phyloP scores from a whole-genome alignment of 2,113 vertebrate species.

The Dicaeum eximium region DNA sequence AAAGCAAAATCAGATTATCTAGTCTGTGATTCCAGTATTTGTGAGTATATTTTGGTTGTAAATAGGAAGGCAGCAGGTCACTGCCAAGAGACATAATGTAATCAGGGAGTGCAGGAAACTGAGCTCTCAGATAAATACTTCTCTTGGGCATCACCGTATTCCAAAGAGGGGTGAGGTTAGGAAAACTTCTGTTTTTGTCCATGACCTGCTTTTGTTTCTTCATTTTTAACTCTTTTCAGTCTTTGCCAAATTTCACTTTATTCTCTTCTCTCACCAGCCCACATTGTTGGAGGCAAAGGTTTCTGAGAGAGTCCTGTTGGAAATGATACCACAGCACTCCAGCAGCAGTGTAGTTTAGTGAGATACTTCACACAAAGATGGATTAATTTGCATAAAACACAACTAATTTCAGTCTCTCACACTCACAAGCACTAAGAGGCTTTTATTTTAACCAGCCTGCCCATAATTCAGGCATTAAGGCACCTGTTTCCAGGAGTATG shows the following conservation, averaged over 20 bases:
- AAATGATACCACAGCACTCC: not conserved
- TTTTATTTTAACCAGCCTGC: not conserved
- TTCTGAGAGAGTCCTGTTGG: not conserved
- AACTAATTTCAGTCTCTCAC: not conserved
- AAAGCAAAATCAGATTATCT: not conserved
- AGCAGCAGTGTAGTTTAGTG: not conserved
- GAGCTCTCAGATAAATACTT: not conserved
- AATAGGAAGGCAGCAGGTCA: not conserved
- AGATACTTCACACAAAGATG: not conserved
- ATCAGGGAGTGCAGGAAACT: not conserved
- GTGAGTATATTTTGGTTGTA: not conserved
- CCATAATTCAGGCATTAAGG: not conserved
- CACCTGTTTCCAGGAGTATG: not conserved
- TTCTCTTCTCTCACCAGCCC: not conserved
- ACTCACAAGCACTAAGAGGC: rapidly evolving
- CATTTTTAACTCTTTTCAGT: not conserved
- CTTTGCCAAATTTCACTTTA: not conserved
- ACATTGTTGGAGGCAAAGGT: not conserved
- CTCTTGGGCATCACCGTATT: not conserved
- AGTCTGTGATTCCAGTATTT: not conserved
- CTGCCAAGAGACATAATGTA: not conserved
- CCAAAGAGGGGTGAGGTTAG: not conserved
- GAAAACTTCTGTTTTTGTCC: not conserved
- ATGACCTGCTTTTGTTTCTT: not conserved
- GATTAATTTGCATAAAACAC: not conserved